Conservation (phyloP, 1,140 invertebrate species). For the Cephus cinctus region DNA sequence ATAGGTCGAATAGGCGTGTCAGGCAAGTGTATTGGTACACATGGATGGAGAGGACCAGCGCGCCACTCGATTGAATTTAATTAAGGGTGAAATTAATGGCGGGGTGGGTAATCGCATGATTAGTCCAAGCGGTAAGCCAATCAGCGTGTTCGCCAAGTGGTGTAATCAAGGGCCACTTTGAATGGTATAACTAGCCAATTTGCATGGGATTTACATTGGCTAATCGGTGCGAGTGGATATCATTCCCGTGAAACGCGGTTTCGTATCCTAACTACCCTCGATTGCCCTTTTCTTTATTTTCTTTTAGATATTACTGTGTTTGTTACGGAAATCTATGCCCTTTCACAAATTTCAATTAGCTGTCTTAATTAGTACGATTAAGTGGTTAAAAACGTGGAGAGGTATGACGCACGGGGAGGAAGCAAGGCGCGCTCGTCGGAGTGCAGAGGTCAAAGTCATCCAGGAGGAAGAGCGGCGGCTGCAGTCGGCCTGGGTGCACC, state of each 20-base stretch:
- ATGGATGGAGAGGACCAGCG: no score
- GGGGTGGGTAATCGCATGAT: slow-evolving; percentile 40
- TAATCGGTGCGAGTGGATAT: slow-evolving; percentile 34
- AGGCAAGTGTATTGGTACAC: no score
- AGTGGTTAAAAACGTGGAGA: no score
- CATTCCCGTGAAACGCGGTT: slow-evolving; percentile 20
- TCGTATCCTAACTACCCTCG: no score
- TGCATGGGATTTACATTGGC: slow-evolving; percentile 44
- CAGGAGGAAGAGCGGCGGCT: background rate
- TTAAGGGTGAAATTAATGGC: slow-evolving; percentile 49
- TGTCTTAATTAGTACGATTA: no score
- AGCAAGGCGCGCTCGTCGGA: slow-evolving; percentile 7
- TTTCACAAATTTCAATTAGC: no score
- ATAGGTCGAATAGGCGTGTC: no score
- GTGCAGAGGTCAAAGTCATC: no score
- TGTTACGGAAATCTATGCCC: no score
- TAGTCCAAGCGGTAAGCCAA: slow-evolving; percentile 42
- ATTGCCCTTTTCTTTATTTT: no score
- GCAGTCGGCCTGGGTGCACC: background rate
- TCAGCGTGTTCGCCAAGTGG: slow-evolving; percentile 38
- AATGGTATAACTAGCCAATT: slow-evolving; percentile 41
- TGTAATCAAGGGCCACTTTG: slow-evolving; percentile 37
- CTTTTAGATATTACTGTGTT: no score
- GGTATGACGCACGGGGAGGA: background rate
- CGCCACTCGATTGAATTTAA: slow-evolving; percentile 42